Percentiles rank a stretch among this genome's conserved stretches.
phyloP scores from a whole-genome alignment of 2,888 invertebrate genomes.

The Laspeyria flexula region DNA sequence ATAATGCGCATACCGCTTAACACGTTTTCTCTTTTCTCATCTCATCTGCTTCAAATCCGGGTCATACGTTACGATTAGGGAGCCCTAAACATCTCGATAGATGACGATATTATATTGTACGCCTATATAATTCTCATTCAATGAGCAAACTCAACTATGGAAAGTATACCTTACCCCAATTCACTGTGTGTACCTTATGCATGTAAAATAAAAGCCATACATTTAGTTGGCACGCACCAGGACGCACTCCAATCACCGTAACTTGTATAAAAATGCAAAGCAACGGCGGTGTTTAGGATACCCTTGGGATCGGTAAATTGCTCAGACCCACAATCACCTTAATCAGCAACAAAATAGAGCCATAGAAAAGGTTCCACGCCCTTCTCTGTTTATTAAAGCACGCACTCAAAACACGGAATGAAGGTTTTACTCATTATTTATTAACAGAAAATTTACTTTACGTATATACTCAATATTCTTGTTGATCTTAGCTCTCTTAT shows the following conservation, averaged over 20 bases:
- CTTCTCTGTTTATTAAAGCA: constrained; percentile 1
- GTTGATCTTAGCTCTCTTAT: background rate
- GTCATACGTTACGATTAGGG: too few species aligned
- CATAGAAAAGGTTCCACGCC: background rate
- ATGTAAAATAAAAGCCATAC: too few species aligned
- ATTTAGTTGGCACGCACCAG: constrained; percentile 1
- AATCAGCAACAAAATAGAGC: constrained; percentile 11
- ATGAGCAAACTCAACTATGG: too few species aligned
- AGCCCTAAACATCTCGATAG: too few species aligned
- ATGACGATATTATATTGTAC: too few species aligned
- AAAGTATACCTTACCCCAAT: too few species aligned
- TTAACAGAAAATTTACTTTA: background rate
- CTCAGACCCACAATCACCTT: constrained; percentile 7
- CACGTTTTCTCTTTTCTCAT: too few species aligned
- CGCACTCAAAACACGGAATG: background rate
- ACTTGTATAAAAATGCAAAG: constrained; percentile 21
- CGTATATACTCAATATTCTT: background rate
- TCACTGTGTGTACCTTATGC: too few species aligned
- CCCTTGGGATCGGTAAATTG: constrained; percentile 14
- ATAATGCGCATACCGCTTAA: too few species aligned
- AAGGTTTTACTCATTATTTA: background rate
- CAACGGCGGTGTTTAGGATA: constrained; percentile 17
- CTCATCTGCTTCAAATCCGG: too few species aligned
- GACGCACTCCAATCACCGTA: constrained; percentile 23
- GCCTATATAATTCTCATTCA: too few species aligned